Evolutionary conservation across 2,888 invertebrate species (phyloP), one percentile per base, ranked within the genome.

Genomic region (Agapetus fuscipes): DNA sequence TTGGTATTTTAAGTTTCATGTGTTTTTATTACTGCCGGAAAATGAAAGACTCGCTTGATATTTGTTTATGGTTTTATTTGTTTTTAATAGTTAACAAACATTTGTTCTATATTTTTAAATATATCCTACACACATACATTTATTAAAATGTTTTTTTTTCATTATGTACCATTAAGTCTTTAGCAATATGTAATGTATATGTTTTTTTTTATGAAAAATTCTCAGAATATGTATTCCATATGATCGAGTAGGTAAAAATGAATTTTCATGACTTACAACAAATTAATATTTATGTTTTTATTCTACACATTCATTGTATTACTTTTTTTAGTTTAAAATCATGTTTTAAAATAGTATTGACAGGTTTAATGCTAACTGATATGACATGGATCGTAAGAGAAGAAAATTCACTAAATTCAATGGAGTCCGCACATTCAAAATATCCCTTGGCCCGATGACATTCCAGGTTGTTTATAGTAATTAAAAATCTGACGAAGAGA

Each of bases 71-170:
- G 30, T 45, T 42, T 47, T 45, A 45, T 48, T 48, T 40, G 45
- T 45, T 34, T 17, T 34, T 34, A 42, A 37, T 41, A 33, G 30
- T 40, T 26, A 48, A 48, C 42, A 45, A 45, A 48, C 45, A 48
- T 44, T 42, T 39, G 33, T 39, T 44, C 37, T 45, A 40, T 42
- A 40, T 41, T 44, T 36, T 41, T 41, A 39, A 37, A 43, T 48
- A n/a, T n/a, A 48, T 39, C 42, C 47, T 48, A 48, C 47, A 45
- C 47, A 48, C 47, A 48, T 48, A 48, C 45, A 48, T 48, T 48
- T 45, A 45, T 38, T 41, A 41, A 40, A 31, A 37, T 46, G 37
- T 46, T 42, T 44, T 46, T 31, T 31, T 34, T 42, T 44, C 31
- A 38, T 26, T 37, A 34, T 28, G 37, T 38, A 37, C 26, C 39